Conservation (phyloP, 2,888 invertebrate genomes). For the Thelaira solivaga region DNA sequence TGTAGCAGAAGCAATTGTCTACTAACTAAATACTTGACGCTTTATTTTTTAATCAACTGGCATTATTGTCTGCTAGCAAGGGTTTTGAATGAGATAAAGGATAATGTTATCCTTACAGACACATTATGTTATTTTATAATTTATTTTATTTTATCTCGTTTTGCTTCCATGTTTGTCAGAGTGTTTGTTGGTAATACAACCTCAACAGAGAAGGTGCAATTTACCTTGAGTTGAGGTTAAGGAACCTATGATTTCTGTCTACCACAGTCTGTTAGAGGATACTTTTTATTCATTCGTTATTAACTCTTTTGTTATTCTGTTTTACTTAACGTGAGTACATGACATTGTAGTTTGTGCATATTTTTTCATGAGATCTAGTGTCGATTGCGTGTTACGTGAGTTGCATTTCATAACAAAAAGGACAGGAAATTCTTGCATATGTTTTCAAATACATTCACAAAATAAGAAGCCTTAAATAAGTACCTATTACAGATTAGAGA, state of each 20-base stretch:
- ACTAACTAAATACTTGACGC: slow-evolving; percentile 63
- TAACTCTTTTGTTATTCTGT: slow-evolving; percentile 47
- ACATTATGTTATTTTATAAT: slow-evolving; percentile 42
- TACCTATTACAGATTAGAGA: slow-evolving; percentile 46
- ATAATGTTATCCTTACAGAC: slow-evolving; percentile 55
- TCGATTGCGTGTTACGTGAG: slow-evolving; percentile 60
- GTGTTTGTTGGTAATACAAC: slow-evolving; percentile 42
- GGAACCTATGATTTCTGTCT: slow-evolving; percentile 65
- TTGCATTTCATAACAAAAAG: slow-evolving; percentile 44
- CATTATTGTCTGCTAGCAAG: neutral
- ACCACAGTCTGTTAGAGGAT: slow-evolving; percentile 38
- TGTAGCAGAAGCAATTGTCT: slow-evolving; percentile 68
- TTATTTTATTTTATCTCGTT: slow-evolving; percentile 38
- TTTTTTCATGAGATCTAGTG: slow-evolving; percentile 2
- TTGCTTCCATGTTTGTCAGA: slow-evolving; percentile 37
- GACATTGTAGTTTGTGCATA: slow-evolving; percentile 6
- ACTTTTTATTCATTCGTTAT: slow-evolving; percentile 22
- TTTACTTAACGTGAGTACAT: slow-evolving; percentile 28
- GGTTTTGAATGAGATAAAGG: slow-evolving; percentile 45
- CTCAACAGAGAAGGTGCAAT: slow-evolving; percentile 56
- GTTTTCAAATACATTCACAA: slow-evolving; percentile 29
- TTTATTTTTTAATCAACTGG: slow-evolving; percentile 12
- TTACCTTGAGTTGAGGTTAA: slow-evolving; percentile 66
- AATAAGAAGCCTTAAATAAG: slow-evolving; percentile 5
- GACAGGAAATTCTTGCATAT: slow-evolving; percentile 61